phyloP scores from a whole-genome alignment of 2,888 invertebrate species.

The Rotaria magnacalcarata region DNA sequence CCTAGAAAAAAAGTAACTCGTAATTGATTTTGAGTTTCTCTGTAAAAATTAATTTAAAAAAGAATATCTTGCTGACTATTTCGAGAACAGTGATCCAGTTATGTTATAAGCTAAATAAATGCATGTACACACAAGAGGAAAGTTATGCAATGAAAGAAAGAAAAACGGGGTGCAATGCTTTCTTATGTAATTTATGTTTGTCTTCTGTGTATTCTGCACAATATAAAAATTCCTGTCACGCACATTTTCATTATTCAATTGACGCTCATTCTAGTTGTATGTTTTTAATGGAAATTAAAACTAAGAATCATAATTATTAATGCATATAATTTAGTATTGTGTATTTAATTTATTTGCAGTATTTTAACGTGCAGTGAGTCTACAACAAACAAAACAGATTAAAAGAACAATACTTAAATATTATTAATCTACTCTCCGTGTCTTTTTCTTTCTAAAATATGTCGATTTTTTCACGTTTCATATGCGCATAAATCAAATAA shows the following conservation, averaged over 20 bases:
- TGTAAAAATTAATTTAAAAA: neutral
- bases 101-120: neutral
- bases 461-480: neutral
- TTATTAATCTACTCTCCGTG: neutral
- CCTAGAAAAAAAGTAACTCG: neutral
- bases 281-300: neutral
- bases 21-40: neutral
- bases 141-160: neutral
- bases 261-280: neutral
- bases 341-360: neutral
- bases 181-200: neutral
- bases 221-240: neutral
- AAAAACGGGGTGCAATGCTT: neutral
- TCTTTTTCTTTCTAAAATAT: neutral
- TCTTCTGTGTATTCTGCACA: neutral
- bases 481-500: neutral
- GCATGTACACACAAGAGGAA: neutral
- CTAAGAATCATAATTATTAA: neutral
- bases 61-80: neutral
- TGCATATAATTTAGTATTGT: neutral
- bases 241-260: neutral
- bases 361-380: neutral
- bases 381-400: neutral
- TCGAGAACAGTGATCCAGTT: neutral
- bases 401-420: neutral